Conservation (phyloP, 1,140 invertebrate species). For the Belonocnema kinseyi region DNA sequence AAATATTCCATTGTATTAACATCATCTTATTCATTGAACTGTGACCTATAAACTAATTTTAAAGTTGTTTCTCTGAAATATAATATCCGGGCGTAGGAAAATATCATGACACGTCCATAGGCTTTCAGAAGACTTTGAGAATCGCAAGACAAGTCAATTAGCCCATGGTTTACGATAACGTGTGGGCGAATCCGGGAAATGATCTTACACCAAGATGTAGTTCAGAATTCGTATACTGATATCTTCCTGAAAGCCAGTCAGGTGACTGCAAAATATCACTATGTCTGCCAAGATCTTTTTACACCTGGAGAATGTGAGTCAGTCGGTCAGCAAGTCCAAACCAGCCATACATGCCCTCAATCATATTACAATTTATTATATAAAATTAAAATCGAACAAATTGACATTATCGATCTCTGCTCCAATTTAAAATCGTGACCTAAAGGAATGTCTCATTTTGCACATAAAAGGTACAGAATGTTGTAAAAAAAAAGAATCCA, state of each 20-base stretch:
- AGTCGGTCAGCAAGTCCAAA: conserved; percentile 5
- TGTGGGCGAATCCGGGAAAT: not conserved
- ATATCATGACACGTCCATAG: not conserved
- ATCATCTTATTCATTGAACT: no score
- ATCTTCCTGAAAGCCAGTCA: conserved; percentile 3
- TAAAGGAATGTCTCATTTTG: no score
- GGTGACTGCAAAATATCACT: not conserved
- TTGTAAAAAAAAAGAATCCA: no score
- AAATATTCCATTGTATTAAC: no score
- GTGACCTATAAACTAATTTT: no score
- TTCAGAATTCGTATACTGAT: not conserved
- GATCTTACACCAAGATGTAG: not conserved
- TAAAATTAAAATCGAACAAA: not conserved
- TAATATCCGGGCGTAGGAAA: no score
- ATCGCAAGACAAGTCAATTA: conserved; percentile 13
- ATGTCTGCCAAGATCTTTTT: conserved; percentile 26
- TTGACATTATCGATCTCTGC: no score
- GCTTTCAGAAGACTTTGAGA: not conserved
- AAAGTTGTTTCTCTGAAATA: no score
- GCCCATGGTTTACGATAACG: not conserved
- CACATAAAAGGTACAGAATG: no score
- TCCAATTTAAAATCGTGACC: no score
- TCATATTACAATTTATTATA: not conserved
- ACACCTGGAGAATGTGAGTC: conserved; percentile 23
- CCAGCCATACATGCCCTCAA: not conserved